Conservation (phyloP, 2,888 invertebrate species). For the Amphiduros pacificus region DNA sequence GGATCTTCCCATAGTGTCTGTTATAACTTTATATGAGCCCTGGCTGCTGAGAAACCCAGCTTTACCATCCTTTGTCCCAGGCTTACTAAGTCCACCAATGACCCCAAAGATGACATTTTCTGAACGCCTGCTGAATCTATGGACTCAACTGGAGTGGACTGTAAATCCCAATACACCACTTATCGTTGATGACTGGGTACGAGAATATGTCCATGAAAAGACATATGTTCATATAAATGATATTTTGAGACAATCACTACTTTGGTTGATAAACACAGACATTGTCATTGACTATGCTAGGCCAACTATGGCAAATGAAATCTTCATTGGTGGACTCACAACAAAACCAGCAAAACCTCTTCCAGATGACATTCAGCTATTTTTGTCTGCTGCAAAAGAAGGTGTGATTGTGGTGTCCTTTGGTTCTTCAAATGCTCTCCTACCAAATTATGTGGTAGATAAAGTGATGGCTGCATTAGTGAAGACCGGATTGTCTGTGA, state of each 20-base stretch:
- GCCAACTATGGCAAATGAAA: slow-evolving; percentile 26
- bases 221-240: slow-evolving; percentile 5
- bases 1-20: slow-evolving; percentile 19
- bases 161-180: slow-evolving; percentile 4
- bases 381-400: slow-evolving; percentile 4
- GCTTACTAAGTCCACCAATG: slow-evolving; percentile 4
- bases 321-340: slow-evolving; percentile 23
- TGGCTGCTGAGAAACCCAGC: slow-evolving; percentile 25
- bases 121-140: slow-evolving; percentile 20
- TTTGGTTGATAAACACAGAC: slow-evolving; percentile 25
- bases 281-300: slow-evolving; percentile 22
- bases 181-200: slow-evolving; percentile 16
- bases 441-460: background rate
- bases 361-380: slow-evolving; percentile 17
- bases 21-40: slow-evolving; percentile 21
- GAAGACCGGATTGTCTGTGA: no score
- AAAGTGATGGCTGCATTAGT: slow-evolving; percentile 1
- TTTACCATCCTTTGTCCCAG: slow-evolving; percentile 25
- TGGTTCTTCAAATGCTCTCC: slow-evolving; percentile 8
- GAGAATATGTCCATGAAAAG: slow-evolving; percentile 18
- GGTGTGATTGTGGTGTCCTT: slow-evolving; percentile 24
- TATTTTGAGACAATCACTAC: slow-evolving; percentile 10
- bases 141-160: slow-evolving; percentile 17
- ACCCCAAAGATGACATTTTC: slow-evolving; percentile 25
- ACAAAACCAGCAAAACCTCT: slow-evolving; percentile 20